These are phyloP conservation scores for Halotydeus destructor DNA, from an alignment of 1,140 invertebrate species.

Conservation along the genomic window DNA sequence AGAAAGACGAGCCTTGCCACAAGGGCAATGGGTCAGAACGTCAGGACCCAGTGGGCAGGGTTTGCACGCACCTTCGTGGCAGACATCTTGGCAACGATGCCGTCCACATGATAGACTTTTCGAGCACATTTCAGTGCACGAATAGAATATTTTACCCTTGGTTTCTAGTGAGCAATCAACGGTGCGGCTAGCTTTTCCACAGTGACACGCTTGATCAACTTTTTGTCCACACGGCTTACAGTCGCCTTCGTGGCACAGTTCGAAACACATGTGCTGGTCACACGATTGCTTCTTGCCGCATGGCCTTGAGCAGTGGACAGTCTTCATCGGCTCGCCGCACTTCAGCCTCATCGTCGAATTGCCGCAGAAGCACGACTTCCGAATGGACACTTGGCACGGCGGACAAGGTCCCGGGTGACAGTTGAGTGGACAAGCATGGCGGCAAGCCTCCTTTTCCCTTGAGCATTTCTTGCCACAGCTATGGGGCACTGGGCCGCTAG, in stretches of 20 bases:
- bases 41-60: slow-evolving; percentile 39
- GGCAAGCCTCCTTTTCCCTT: slow-evolving; percentile 31
- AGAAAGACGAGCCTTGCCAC: slow-evolving; percentile 42
- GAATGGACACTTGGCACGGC: slow-evolving; percentile 41
- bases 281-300: slow-evolving; percentile 52
- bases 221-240: slow-evolving; percentile 33
- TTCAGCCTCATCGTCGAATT: slow-evolving; percentile 20
- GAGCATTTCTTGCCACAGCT: slow-evolving; percentile 69
- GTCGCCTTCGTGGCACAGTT: slow-evolving; percentile 43
- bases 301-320: slow-evolving; percentile 43
- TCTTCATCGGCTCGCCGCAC: slow-evolving; percentile 27
- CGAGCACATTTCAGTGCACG: slow-evolving; percentile 25
- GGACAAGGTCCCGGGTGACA: slow-evolving; percentile 73
- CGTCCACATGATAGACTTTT: slow-evolving; percentile 20
- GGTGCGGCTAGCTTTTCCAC: slow-evolving; percentile 30
- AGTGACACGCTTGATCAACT: slow-evolving; percentile 41
- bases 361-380: slow-evolving; percentile 29
- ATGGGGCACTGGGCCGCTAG: slow-evolving; percentile 54
- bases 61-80: slow-evolving; percentile 22
- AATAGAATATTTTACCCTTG: slow-evolving; percentile 19
- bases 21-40: slow-evolving; percentile 52
- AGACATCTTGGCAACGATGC: slow-evolving; percentile 21
- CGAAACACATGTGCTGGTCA: slow-evolving; percentile 45
- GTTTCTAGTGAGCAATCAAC: slow-evolving; percentile 29
- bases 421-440: slow-evolving; percentile 58